Conservation (phyloP, 2,888 invertebrate species). For the Melolontha melolontha region DNA sequence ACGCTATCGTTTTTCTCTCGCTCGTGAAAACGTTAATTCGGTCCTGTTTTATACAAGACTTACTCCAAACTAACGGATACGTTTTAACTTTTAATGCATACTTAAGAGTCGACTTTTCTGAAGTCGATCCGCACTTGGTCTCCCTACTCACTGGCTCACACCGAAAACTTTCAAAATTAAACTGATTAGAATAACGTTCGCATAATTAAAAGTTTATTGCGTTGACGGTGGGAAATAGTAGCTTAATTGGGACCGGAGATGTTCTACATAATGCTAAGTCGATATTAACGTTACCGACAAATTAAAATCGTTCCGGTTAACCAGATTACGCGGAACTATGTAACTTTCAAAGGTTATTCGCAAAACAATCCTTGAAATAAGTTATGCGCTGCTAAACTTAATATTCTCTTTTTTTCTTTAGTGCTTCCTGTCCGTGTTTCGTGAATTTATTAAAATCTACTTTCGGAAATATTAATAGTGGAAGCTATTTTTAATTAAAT, state of each 20-base stretch:
- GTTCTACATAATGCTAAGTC: slow-evolving; percentile 36
- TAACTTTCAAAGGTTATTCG: slow-evolving; percentile 27
- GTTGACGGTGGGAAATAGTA: slow-evolving; percentile 21
- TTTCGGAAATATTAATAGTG: too few relatives aligned
- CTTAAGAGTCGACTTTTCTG: not conserved
- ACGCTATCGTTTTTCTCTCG: not conserved
- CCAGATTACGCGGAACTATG: slow-evolving; percentile 30
- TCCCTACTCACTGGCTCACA: not conserved
- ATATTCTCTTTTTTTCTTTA: not conserved
- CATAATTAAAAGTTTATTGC: slow-evolving; percentile 38
- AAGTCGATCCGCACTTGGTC: slow-evolving; percentile 5
- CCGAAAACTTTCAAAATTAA: slow-evolving; percentile 32
- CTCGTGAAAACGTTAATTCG: slow-evolving; percentile 3
- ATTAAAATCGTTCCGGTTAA: slow-evolving; percentile 35
- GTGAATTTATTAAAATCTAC: slow-evolving; percentile 2
- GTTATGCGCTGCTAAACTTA: slow-evolving; percentile 9
- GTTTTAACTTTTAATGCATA: slow-evolving; percentile 22
- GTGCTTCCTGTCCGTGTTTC: not conserved
- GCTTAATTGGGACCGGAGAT: slow-evolving; percentile 34
- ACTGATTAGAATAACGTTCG: slow-evolving; percentile 37
- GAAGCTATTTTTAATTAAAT: too few relatives aligned
- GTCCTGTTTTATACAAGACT: not conserved
- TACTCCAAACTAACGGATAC: too few relatives aligned
- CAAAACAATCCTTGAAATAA: slow-evolving; percentile 14
- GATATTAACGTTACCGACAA: slow-evolving; percentile 28